Percentiles rank a stretch among this genome's conserved stretches.
These are phyloP conservation scores for Oncorhynchus gorbuscha DNA, from an alignment of 2,113 vertebrate species.

Conservation along the genomic window DNA sequence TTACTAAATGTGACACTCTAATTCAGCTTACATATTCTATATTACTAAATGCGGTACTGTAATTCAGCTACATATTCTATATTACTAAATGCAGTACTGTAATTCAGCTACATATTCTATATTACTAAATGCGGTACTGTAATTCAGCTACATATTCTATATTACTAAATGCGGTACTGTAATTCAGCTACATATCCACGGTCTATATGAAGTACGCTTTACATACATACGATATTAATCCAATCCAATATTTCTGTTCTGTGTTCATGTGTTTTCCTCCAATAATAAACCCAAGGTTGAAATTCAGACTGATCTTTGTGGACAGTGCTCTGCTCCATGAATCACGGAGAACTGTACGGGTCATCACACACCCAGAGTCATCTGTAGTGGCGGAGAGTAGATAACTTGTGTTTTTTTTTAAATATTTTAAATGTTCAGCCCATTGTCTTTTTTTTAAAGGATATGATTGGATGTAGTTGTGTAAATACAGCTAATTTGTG, in stretches of 20 bases:
- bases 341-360: too few species aligned
- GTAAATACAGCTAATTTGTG: neutral
- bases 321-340: too few species aligned
- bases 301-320: neutral
- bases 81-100: too few species aligned
- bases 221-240: neutral
- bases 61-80: constrained; percentile 9
- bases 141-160: neutral
- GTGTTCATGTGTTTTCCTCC: neutral
- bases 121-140: neutral
- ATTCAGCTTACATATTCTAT: too few species aligned
- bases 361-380: too few species aligned
- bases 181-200: constrained; percentile 5
- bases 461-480: neutral
- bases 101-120: too few species aligned
- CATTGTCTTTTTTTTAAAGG: neutral
- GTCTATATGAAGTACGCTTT: constrained; percentile 28
- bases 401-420: neutral
- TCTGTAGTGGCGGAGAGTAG: too few species aligned
- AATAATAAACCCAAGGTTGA: neutral
- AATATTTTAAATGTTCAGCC: too few species aligned
- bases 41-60: too few species aligned
- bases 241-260: neutral
- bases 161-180: neutral
- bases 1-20: too few species aligned